Evolutionary conservation across 2,888 invertebrate genomes (phyloP), one percentile per base, ranked within the genome.

Genomic region (Epiblema foenella): DNA sequence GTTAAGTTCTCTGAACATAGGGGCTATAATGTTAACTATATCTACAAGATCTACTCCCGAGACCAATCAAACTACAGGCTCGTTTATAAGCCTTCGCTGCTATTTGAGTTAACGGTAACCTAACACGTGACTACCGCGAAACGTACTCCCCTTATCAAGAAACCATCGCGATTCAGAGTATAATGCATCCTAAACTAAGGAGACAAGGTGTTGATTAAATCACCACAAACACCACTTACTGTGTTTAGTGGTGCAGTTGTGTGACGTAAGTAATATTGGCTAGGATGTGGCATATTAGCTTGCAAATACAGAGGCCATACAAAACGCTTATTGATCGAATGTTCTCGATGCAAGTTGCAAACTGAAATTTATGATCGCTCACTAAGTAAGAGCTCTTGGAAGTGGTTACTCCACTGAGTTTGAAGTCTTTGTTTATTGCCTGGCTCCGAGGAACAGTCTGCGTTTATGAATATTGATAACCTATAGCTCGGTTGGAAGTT

Each of bases 271-370:
- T 88, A 85, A 89, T 89, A 89, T 89, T 82, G 85, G 85, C 86
- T 85, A 82, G 83, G 83, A 88, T 88, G 85, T 89, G 87, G 88
- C 85, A 83, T 91, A 92, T 93, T 91, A 92, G 85, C 88, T 91
- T 89, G 91, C 91, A 92, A 91, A 91, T 91, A 92, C 89, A 88
- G 91, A 93, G 89, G 82, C 93, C 91, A 85, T 93, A 92, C 90
- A 93, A 93, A 92, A 90, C 84, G 86, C 88, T 87, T 91, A 93
- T 92, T 92, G 92, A 93, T 93, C 92, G 89, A 91, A 90, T 88
- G 89, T 88, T 90, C 84, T 86, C 83, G 82, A 79, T 89, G 89
- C 91, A 90, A 93, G 85, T 93, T 92, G 87, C 88, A 91, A 93
- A 91, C 90, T 90, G 87, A 89, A 92, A 93, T 93, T 93, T 92